Percentiles rank a stretch among this genome's conserved stretches.
Conservation (phyloP, 1,140 invertebrate genomes). For the Drosophila rhopaloa region DNA sequence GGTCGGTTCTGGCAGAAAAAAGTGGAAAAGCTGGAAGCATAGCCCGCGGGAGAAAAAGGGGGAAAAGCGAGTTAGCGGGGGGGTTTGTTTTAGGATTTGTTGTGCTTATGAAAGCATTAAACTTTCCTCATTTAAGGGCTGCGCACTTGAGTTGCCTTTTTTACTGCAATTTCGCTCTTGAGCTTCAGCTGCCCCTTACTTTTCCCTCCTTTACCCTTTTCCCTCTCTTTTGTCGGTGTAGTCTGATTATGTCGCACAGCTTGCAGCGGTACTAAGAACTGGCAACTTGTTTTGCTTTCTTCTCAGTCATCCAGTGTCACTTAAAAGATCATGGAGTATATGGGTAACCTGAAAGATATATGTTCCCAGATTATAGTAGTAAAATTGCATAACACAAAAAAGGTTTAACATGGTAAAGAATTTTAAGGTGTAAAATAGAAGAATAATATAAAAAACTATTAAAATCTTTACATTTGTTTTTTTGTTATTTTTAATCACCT, state of each 20-base stretch:
- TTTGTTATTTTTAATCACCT: no score
- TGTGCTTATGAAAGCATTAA: conserved; percentile 83
- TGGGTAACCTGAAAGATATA: not conserved
- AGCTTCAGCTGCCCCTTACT: conserved; percentile 29
- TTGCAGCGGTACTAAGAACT: conserved; percentile 29
- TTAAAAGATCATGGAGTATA: not conserved
- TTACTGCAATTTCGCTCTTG: conserved; percentile 77
- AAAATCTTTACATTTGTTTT: no score
- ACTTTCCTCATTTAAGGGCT: conserved; percentile 81
- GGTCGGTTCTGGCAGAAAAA: conserved; percentile 24
- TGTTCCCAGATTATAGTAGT: no score
- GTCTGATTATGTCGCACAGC: conserved; percentile 69
- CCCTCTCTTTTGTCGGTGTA: conserved; percentile 31
- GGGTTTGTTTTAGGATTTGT: conserved; percentile 78
- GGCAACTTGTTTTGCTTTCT: conserved; percentile 40
- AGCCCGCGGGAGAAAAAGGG: not conserved
- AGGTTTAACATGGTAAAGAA: no score
- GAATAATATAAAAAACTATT: no score
- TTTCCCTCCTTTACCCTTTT: not conserved
- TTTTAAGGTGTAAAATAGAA: no score
- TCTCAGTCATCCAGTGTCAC: conserved; percentile 7
- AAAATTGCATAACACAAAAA: no score
- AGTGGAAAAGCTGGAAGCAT: conserved; percentile 1
- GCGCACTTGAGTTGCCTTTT: conserved; percentile 80
- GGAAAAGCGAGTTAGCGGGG: conserved; percentile 5